Conservation (phyloP, 2,113 vertebrate genomes). For the Gallinago media region DNA sequence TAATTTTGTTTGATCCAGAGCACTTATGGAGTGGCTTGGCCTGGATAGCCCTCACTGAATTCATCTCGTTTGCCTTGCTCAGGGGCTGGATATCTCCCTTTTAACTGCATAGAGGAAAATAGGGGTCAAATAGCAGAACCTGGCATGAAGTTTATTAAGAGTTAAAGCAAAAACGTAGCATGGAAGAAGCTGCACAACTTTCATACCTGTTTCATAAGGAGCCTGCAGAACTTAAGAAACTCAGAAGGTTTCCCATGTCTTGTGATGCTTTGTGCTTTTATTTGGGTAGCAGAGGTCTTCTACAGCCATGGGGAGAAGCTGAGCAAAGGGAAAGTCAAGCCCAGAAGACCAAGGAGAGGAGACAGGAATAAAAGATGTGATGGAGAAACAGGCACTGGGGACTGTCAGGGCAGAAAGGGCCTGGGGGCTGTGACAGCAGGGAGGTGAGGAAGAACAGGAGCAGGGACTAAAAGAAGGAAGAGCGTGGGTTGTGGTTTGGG, state of each 20-base stretch:
- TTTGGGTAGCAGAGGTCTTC: rapidly evolving
- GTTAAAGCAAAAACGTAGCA: background rate
- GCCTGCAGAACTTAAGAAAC: background rate
- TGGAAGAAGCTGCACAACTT: background rate
- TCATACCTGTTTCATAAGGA: background rate
- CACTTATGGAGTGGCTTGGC: background rate
- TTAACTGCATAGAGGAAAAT: background rate
- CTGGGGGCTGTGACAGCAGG: background rate
- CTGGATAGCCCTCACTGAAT: background rate
- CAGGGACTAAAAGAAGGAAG: background rate
- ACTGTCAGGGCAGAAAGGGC: background rate
- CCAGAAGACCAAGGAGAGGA: background rate
- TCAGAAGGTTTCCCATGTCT: background rate
- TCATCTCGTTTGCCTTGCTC: background rate
- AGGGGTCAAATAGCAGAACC: background rate
- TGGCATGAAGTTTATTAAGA: background rate
- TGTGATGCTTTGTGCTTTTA: background rate
- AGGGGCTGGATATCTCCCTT: background rate
- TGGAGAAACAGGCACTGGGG: background rate
- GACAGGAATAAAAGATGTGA: background rate
- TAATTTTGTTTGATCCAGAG: background rate
- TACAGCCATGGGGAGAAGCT: background rate
- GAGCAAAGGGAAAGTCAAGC: background rate
- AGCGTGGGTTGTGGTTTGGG: background rate
- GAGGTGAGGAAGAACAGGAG: background rate